Evolutionary conservation across 1,140 invertebrate species (phyloP).

Genomic region (Thalassaphorura encarpata): DNA sequence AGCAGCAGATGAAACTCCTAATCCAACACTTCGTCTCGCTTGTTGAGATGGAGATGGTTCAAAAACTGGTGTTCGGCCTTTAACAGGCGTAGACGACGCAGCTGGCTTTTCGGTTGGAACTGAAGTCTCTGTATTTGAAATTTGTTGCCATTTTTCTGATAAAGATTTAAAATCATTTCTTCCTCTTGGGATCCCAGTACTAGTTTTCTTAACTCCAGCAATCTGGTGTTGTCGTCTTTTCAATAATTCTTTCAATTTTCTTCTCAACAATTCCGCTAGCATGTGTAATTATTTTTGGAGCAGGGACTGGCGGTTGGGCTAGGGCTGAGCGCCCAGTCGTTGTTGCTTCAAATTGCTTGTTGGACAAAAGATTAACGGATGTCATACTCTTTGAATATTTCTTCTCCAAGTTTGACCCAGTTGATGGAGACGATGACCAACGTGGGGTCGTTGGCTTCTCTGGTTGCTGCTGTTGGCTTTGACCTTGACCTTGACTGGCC

Average conservation of each 20-base stretch:
- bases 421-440: background rate
- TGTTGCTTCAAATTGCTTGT: background rate
- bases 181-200: constrained; percentile 25
- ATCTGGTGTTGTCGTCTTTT: constrained; percentile 7
- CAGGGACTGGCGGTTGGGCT: background rate
- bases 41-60: background rate
- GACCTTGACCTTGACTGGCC: constrained; percentile 18
- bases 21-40: too few species aligned
- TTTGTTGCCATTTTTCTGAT: constrained; percentile 40
- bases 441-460: too few species aligned
- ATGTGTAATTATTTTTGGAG: constrained; percentile 4
- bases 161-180: constrained; percentile 38
- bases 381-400: constrained; percentile 33
- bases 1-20: too few species aligned
- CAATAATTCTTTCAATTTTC: constrained; percentile 31
- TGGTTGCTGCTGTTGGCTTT: too few species aligned
- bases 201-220: background rate
- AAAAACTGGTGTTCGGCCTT: background rate
- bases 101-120: constrained; percentile 16
- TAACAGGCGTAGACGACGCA: background rate
- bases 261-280: constrained; percentile 29
- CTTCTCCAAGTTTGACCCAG: constrained; percentile 24
- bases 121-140: constrained; percentile 31
- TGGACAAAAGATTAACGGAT: constrained; percentile 23
- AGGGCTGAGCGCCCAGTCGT: background rate